Percentiles rank a stretch among this genome's conserved stretches.
Conservation (phyloP, 1,140 invertebrate species). For the Drosophila equinoxialis region DNA sequence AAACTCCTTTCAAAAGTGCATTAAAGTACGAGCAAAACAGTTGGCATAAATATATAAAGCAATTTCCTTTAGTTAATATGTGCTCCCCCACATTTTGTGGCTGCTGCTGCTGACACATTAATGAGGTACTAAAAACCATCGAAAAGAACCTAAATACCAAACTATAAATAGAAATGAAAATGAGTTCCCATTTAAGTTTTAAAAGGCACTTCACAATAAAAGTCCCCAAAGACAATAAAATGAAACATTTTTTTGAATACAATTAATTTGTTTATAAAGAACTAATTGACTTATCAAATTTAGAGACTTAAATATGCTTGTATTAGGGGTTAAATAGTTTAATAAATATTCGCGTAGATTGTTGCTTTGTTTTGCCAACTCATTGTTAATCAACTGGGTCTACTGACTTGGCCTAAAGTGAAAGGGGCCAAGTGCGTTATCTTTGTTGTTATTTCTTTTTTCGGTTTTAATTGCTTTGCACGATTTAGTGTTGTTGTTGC, state of each 20-base stretch:
- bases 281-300: constrained; percentile 10
- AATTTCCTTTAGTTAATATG: too few species aligned
- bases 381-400: constrained; percentile 4
- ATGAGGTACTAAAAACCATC: background rate
- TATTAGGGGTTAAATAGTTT: background rate
- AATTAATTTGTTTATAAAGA: constrained; percentile 5
- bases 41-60: too few species aligned
- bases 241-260: background rate
- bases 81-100: background rate
- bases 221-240: background rate
- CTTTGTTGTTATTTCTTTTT: constrained; percentile 2
- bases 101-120: background rate
- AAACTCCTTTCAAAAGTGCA: too few species aligned
- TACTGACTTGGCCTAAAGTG: constrained; percentile 8
- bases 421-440: constrained; percentile 9
- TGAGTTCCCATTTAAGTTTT: background rate
- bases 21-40: too few species aligned
- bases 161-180: background rate
- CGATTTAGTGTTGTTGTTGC: constrained; percentile 36
- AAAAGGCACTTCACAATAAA: background rate
- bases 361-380: constrained; percentile 5
- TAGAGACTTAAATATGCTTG: background rate
- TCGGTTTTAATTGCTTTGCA: constrained; percentile 6
- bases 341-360: background rate
- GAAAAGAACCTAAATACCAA: background rate